phyloP scores from a whole-genome alignment of 1,140 invertebrate genomes.

The Condylostylus longicornis region DNA sequence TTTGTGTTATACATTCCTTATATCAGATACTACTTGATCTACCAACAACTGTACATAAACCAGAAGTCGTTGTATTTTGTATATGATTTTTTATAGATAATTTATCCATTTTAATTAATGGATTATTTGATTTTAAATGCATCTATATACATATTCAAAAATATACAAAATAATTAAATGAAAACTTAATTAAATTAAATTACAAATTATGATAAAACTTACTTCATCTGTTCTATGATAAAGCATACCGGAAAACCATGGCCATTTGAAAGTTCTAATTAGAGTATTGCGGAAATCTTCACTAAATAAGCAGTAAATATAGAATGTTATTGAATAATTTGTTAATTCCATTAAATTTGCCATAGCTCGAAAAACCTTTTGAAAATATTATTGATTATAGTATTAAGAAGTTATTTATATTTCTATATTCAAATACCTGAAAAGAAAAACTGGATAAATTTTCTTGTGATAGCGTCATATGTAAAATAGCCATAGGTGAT shows the following conservation, averaged over 20 bases:
- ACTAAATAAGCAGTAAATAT: constrained; percentile 63
- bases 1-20: neutral
- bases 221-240: constrained; percentile 27
- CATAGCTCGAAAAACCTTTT: constrained; percentile 54
- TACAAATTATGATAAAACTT: neutral
- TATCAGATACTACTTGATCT: constrained; percentile 26
- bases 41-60: constrained; percentile 16
- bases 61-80: constrained; percentile 26
- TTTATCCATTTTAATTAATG: constrained; percentile 22
- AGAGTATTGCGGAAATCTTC: constrained; percentile 58
- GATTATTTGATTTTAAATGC: constrained; percentile 10
- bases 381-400: constrained; percentile 3
- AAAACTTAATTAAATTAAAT: too few relatives aligned
- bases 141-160: constrained; percentile 2
- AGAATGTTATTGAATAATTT: constrained; percentile 65
- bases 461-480: constrained; percentile 47
- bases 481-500: constrained; percentile 59
- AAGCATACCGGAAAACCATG: constrained; percentile 30
- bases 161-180: too few relatives aligned
- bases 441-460: constrained; percentile 46
- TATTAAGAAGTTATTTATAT: neutral
- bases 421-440: constrained; percentile 34
- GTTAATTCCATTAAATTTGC: constrained; percentile 58
- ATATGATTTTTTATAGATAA: constrained; percentile 15
- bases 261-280: constrained; percentile 46